Evolutionary conservation across 2,888 invertebrate species (phyloP), one percentile per base, ranked within the genome.

Genomic region (Diarsia rubi): DNA sequence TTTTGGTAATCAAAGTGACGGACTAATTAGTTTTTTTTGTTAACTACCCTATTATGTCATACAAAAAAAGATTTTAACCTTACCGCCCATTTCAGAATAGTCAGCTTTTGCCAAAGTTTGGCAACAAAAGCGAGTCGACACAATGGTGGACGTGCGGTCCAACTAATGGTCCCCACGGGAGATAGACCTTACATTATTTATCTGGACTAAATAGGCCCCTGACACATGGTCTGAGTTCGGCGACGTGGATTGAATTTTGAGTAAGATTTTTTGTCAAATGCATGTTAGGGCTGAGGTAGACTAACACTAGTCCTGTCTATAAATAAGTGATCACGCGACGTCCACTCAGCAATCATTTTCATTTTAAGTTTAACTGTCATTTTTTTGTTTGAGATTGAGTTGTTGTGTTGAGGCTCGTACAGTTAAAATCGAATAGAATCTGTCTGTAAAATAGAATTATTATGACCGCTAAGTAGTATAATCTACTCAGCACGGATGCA

Each of bases 121-220:
- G 57, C 45, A 70, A 84, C 77, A 84, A 87, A 70, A 66, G 79
- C 79, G 45, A 65, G 27, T 66, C 57, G 68, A 65, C 65, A 87
- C 86, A 87, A 85, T 81, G 70, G 82, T 27, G 73, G 71, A 85
- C 86, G 86, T 85, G 87, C 71, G 75, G 82, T 78, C 82, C 78
- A 19, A 52, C 82, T 84, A 83, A 85, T 78, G 85, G 75, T 64
- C 44, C 75, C 57, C 82, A 0, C 9, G 73, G 59, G 78, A 67
- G 31, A 60, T 37, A 12, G 49, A 72, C 66, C 78, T 64, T 71
- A 73, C 78, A 75, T 83, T 84, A 82, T 85, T 84, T 78, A 82
- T 82, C 44, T 65, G 27, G 31, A 52, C 63, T 78, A 69, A 82
- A 82, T 75, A 82, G 63, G 49, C 60, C 70, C 73, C 62, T 59